phyloP scores from a whole-genome alignment of 2,113 vertebrate genomes.

The Tor tambroides region DNA sequence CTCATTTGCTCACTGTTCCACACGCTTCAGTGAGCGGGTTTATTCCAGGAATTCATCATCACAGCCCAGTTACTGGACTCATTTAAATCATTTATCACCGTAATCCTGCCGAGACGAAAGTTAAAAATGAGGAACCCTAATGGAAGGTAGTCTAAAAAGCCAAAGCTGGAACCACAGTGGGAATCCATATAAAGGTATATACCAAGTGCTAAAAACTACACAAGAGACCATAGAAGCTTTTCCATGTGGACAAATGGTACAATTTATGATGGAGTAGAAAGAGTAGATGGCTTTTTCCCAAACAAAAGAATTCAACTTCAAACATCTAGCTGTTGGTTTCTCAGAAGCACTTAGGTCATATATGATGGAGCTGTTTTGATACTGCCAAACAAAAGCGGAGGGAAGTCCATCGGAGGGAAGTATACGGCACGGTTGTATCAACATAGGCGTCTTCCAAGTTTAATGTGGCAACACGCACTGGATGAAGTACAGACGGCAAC shows the following conservation, averaged over 20 bases:
- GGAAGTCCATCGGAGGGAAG: not conserved
- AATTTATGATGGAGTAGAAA: not conserved
- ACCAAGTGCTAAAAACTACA: not conserved
- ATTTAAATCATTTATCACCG: not conserved
- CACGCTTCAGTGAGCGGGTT: constrained; percentile 12
- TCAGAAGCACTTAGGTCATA: not conserved
- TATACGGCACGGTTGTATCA: not conserved
- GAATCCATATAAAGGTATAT: not conserved
- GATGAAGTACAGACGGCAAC: constrained; percentile 13
- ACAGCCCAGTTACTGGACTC: not conserved
- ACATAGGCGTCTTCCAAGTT: not conserved
- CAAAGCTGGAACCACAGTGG: not conserved
- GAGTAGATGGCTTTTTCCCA: not conserved
- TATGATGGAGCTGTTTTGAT: constrained; percentile 6
- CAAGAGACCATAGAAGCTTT: not conserved
- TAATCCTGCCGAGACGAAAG: not conserved
- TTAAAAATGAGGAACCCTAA: not conserved
- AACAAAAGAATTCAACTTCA: not conserved
- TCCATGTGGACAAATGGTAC: not conserved
- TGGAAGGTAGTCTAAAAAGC: not conserved
- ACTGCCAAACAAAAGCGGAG: not conserved
- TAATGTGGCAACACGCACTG: constrained; percentile 12
- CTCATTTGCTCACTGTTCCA: constrained; percentile 12
- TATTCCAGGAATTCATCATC: constrained; percentile 19
- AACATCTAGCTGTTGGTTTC: not conserved